Evolutionary conservation across 1,140 invertebrate genomes (phyloP).

Genomic region (Helicorthomorpha holstii): DNA sequence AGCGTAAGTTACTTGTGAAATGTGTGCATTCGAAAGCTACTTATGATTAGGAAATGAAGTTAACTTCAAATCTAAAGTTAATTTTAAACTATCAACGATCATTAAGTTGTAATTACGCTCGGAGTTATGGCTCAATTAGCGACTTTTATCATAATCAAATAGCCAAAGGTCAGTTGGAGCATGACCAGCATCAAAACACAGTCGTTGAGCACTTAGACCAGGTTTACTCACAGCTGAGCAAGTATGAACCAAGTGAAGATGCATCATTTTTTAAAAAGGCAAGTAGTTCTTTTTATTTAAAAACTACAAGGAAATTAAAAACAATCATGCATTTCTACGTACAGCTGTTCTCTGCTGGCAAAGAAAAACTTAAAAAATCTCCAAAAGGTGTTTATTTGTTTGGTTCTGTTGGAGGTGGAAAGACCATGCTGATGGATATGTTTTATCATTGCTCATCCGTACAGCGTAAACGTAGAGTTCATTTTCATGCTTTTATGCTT

Average conservation of each 20-base stretch:
- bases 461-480: constrained; percentile 56
- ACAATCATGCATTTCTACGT: too few species aligned
- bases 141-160: constrained; percentile 23
- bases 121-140: constrained; percentile 2
- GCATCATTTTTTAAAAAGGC: constrained; percentile 19
- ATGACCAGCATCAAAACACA: constrained; percentile 50
- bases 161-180: constrained; percentile 35
- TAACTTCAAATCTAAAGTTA: too few species aligned
- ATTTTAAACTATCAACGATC: too few species aligned
- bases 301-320: constrained; percentile 18
- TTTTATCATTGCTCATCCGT: constrained; percentile 62
- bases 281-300: constrained; percentile 30
- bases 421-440: constrained; percentile 98
- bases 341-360: background rate
- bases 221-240: constrained; percentile 43
- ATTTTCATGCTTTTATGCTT: constrained; percentile 96
- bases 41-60: too few species aligned
- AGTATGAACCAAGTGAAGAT: background rate
- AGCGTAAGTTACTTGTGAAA: too few species aligned
- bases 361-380: background rate
- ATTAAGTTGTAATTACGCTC: too few species aligned
- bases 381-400: constrained; percentile 33
- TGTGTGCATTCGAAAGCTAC: too few species aligned
- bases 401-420: constrained; percentile 57
- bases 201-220: constrained; percentile 47